Base-by-base conservation (phyloP, 2,797 vertebrate species). In the Echeneis naucrates region DNA sequence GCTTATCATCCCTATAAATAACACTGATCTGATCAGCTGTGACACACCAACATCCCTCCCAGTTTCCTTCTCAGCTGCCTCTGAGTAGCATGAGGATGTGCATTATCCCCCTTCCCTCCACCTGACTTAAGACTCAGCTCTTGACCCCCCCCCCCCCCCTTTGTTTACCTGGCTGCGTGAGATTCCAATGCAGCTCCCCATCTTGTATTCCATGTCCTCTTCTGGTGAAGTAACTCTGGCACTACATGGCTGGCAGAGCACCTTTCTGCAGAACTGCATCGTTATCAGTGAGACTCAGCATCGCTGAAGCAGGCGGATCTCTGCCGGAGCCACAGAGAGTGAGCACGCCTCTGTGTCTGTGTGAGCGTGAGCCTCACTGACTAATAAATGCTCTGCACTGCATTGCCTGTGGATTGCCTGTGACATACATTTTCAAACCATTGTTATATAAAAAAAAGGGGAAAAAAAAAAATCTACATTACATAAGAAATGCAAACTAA, bases 171-270 rank as follows among this genome's bases (percentile, higher is more conserved):
- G 90, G 75, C 81, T 88, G 75, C 72, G 90, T 75, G 93, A 68
- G 78, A 94, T 93, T 92, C 93, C 87, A 5, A 95, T 95, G 94
- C 95, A 95, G 93, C 88, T 93, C 78, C 94, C 95, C 95, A 95
- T 95, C 92, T 88, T 94, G 90, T 94, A 95, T 93, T 95, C 94
- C 94, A 95, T 95, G 87, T 93, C 94, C 91, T 95, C 94, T 90
- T 94, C 89, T 24, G 94, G 94, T 80, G 94, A 95, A 77, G 92
- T 93, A 88, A 94, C 91, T 75, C 92, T 88, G 79, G 92, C 90
- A 65, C 93, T 95, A 93, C 95, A 95, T 27, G 94, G 94, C 84
- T 91, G 86, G 87, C 94, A 95, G 74, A 95, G 91, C 76, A 94
- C 93, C 84, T 90, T 92, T 33, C 87, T 93, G 93, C 94, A 95